Base-by-base conservation (phyloP, 2,888 invertebrate genomes). In the Trissolcus brochymenae region DNA sequence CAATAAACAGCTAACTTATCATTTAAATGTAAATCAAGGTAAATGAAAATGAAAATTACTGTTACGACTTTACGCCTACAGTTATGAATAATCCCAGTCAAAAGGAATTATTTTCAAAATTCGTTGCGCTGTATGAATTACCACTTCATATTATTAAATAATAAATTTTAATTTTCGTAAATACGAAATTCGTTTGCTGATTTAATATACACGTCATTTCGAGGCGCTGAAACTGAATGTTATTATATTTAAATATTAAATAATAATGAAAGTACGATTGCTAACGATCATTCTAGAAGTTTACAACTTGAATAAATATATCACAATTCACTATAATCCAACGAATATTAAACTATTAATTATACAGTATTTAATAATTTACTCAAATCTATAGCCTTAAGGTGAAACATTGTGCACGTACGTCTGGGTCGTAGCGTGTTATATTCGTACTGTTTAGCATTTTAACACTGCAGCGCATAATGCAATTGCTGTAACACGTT, bases 341-440 rank as follows among this genome's bases (percentile, higher is more conserved):
- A 13, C 55, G 11, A 40, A 65, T 41, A 59, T 73, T 73, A 66
- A 73, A 73, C 65, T 66, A 66, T 73, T 60, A 65, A 66, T 73
- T 66, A 73, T 66, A 29, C 41, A 40, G 65, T 50, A 60, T 73
- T 60, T 66, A 73, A 73, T 66, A 66, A 65, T 73, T 59, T 57
- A 65, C 49, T 49, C 46, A 54, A 73, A 55, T 16, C 60, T 65
- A 73, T 66, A 60, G 55, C 50, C 60, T 57, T 55, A 66, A 66
- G 60, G 65, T 60, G 49, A 54, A 73, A 73, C 49, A 65, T 73
- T 73, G 21, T 35, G 55, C 65, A 25, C 50, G 21, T 21, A 25
- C 50, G 21, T 21, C 17, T 25, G 60, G 65, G 64, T 72, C 59
- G 46, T 19, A 46, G 51, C 21, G 6, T 9, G 11, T 46, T 43